Evolutionary conservation across 2,888 invertebrate genomes (phyloP).

Genomic region (Labia minor): DNA sequence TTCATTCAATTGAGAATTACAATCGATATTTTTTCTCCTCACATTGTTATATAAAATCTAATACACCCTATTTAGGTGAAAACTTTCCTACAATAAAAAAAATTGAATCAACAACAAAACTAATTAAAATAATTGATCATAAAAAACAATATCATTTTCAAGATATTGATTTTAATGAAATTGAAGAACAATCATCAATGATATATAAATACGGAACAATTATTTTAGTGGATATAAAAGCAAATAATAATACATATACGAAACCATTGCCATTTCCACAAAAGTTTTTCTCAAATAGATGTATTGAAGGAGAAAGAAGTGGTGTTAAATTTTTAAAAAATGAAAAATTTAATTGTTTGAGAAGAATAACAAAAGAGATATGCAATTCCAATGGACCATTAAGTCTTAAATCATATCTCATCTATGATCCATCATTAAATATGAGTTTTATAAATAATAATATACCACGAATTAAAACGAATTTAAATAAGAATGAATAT

Average conservation of each 20-base stretch:
- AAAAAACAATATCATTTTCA: not conserved
- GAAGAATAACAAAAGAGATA: not conserved
- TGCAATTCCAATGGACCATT: not conserved
- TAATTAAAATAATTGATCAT: conserved; percentile 13
- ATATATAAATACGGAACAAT: not conserved
- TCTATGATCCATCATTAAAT: not conserved
- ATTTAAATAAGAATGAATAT: not conserved
- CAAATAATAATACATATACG: not conserved
- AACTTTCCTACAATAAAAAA: conserved; percentile 19
- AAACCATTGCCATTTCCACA: not conserved
- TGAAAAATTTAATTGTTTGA: not conserved
- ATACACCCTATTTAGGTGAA: conserved; percentile 24
- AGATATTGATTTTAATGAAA: not conserved
- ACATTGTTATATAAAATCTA: conserved; percentile 19
- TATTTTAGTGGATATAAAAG: not conserved
- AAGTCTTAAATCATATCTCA: not conserved
- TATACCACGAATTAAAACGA: not conserved
- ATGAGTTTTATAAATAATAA: not conserved
- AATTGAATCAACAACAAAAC: conserved; percentile 18
- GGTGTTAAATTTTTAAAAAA: not conserved
- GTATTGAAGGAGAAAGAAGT: not conserved
- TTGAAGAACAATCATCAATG: not conserved
- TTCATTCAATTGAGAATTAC: not conserved
- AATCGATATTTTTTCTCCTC: not conserved
- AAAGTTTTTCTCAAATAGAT: not conserved